Percentiles rank a stretch among this genome's conserved stretches.
Conservation (phyloP, 1,140 invertebrate species). For the Hypothenemus hampei region DNA sequence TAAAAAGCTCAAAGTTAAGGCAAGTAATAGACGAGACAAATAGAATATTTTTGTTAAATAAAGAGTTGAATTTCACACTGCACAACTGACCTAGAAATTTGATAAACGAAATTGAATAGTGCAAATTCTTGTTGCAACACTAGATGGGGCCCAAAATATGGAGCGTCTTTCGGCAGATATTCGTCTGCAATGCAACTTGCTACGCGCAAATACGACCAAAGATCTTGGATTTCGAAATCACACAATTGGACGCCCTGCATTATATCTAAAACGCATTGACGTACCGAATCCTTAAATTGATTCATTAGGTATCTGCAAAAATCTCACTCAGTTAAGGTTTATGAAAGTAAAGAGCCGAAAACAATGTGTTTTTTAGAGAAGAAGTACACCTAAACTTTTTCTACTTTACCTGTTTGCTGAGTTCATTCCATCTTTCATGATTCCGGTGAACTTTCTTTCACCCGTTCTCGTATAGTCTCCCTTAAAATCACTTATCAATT, state of each 20-base stretch:
- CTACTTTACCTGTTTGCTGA: constrained; percentile 85
- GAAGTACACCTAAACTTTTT: neutral
- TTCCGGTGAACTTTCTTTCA: constrained; percentile 89
- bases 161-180: constrained; percentile 49
- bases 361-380: neutral
- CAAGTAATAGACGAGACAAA: no score
- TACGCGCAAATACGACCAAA: constrained; percentile 53
- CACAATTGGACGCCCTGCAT: constrained; percentile 67
- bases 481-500: constrained; percentile 49
- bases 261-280: constrained; percentile 88
- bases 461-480: constrained; percentile 97
- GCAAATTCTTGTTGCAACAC: constrained; percentile 57
- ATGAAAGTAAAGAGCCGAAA: neutral
- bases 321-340: neutral
- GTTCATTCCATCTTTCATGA: constrained; percentile 99
- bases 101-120: constrained; percentile 55
- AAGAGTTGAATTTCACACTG: no score
- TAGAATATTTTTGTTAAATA: no score
- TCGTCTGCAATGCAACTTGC: constrained; percentile 55
- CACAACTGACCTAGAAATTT: constrained; percentile 55
- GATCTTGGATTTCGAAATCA: constrained; percentile 52
- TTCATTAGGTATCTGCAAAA: constrained; percentile 81
- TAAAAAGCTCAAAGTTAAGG: no score
- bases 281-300: constrained; percentile 87
- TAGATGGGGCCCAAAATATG: constrained; percentile 49